Evolutionary conservation across 2,888 invertebrate species (phyloP).

Genomic region (Acrocyrtus sp.): DNA sequence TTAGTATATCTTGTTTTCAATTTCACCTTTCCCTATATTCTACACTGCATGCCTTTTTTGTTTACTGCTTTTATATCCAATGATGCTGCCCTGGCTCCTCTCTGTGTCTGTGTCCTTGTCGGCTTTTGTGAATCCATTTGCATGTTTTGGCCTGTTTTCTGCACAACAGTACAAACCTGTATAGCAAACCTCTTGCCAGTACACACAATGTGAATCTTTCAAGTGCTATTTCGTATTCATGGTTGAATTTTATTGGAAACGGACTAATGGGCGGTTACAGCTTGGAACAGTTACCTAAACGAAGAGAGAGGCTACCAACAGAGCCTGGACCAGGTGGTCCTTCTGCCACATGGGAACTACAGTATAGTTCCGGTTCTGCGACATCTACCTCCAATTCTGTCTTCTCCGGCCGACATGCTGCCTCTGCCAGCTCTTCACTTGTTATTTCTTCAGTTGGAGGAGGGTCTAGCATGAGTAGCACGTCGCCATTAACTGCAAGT

Average conservation of each 20-base stretch:
- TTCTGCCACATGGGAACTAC: constrained; percentile 42
- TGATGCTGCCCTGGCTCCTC: constrained; percentile 22
- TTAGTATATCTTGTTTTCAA: too few species aligned
- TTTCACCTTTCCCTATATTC: constrained; percentile 21
- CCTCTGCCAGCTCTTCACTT: constrained; percentile 29
- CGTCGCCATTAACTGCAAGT: constrained; percentile 70
- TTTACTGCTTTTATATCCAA: constrained; percentile 14
- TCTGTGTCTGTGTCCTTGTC: too few species aligned
- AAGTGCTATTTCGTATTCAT: constrained; percentile 49
- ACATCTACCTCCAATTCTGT: constrained; percentile 20
- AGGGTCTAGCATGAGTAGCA: constrained; percentile 48
- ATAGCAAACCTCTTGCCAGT: constrained; percentile 36
- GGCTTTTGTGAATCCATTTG: constrained; percentile 8
- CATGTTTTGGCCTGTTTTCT: constrained; percentile 5
- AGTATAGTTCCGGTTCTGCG: constrained; percentile 21
- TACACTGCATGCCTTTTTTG: too few species aligned
- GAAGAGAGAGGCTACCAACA: constrained; percentile 71
- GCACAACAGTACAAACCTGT: constrained; percentile 26
- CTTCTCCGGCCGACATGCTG: constrained; percentile 36
- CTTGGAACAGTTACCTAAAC: constrained; percentile 64
- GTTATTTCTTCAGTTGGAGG: constrained; percentile 34
- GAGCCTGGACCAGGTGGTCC: constrained; percentile 68
- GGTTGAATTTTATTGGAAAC: constrained; percentile 53
- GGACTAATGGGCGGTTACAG: constrained; percentile 51
- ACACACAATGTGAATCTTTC: constrained; percentile 49